Base-by-base conservation (phyloP, 2,888 invertebrate genomes). In the Drosophila mayaguana region DNA sequence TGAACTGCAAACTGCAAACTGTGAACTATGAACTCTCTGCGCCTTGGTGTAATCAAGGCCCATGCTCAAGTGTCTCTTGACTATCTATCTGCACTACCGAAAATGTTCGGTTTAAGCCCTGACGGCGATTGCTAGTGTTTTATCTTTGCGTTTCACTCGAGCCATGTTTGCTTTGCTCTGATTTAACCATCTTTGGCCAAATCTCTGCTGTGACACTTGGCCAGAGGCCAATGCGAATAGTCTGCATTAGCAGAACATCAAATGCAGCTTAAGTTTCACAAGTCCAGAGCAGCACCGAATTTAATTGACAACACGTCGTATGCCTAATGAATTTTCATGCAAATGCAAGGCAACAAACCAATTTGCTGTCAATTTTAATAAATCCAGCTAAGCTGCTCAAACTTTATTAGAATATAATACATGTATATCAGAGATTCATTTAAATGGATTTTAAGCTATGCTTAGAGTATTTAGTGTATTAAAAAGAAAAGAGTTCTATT, bases 31-130 rank as follows among this genome's bases (percentile, higher is more conserved):
- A n/a, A n/a, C 43, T 34, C 42, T 55, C 42, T 4, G 18, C 36
- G 18, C 25, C 48, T 63, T 36, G 48, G 68, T 69, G 78, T 76
- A 73, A 84, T 78, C 78, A 76, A 78, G 78, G 73, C 59, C 48
- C 63, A 51, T 55, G 54, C 70, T 45, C 55, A 48, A 70, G 67
- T 77, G 63, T 55, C 72, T 22, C 57, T 67, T 28, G 28, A 28
- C 18, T 42, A 53, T 67, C 18, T 42, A 53, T 42, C 11, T 46
- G 42, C 22, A 46, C 34, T 45, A 22, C 46, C 48, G 22, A 67
- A 83, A 81, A 70, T 76, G 65, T 74, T 75, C 63, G 66, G 53
- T 64, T 81, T 53, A 65, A 80, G 55, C 55, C 63, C 82, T 73
- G 60, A 42, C 62, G 62, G 70, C 78, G 43, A 48, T 46, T 63